Evolutionary conservation across 2,113 vertebrate species (phyloP).

Genomic region (Megaceryle torquata): DNA sequence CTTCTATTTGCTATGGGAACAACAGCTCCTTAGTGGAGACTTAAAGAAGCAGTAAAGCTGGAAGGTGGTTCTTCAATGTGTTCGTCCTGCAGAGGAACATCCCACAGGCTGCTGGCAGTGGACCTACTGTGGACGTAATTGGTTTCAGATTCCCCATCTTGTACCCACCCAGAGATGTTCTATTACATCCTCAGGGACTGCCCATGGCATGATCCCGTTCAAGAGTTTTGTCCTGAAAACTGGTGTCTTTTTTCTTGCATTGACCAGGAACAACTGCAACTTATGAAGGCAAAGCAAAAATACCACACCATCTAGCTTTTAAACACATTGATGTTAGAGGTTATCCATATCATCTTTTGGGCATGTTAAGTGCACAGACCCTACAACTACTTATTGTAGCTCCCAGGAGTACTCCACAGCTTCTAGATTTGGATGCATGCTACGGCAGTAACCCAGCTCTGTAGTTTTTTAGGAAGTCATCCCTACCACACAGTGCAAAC

Average conservation of each 20-base stretch:
- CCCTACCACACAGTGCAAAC: background rate
- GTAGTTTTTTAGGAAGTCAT: background rate
- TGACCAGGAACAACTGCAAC: background rate
- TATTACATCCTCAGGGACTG: background rate
- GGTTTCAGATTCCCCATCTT: background rate
- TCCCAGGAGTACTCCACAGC: background rate
- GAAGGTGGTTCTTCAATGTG: background rate
- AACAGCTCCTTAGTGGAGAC: background rate
- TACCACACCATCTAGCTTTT: background rate
- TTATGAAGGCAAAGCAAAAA: background rate
- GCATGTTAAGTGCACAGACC: background rate
- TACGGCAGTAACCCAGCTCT: background rate
- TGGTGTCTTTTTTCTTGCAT: background rate
- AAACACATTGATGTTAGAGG: background rate
- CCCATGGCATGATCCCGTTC: fast-evolving
- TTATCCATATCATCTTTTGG: background rate
- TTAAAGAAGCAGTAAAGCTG: background rate
- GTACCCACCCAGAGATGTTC: background rate
- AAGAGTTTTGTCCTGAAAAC: background rate
- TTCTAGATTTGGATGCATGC: background rate
- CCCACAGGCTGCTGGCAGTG: background rate
- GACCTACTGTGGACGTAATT: background rate
- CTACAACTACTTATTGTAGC: background rate
- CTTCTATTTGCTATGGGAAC: background rate
- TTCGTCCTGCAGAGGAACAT: background rate